These are phyloP conservation scores for Hydrophis major DNA, from an alignment of 2,797 vertebrate species.

Conservation along the genomic window DNA sequence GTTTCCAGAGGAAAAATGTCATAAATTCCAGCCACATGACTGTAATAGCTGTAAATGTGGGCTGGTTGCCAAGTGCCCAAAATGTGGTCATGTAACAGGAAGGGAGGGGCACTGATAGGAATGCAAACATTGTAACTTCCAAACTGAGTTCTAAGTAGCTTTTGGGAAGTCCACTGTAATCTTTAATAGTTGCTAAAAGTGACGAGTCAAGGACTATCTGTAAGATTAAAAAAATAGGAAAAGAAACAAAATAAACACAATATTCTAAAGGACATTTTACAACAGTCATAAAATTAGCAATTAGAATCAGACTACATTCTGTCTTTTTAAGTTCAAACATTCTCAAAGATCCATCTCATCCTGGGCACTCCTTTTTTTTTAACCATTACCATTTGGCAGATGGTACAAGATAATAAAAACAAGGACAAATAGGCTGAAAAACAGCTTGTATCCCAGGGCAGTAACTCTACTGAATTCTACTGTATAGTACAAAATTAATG, in stretches of 20 bases:
- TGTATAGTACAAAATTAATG: no score
- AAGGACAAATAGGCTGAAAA: no score
- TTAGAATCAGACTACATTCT: background rate
- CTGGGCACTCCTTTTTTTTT: background rate
- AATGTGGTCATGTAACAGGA: no score
- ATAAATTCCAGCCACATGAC: background rate
- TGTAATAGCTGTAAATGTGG: background rate
- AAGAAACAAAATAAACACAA: background rate
- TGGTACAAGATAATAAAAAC: no score
- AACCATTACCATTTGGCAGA: no score
- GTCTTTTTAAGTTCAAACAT: background rate
- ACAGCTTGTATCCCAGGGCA: no score
- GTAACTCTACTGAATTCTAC: no score
- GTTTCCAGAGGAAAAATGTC: background rate
- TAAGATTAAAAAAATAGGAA: background rate
- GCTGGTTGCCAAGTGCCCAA: no score
- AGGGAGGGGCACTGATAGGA: background rate
- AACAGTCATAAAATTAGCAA: background rate
- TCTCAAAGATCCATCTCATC: no score
- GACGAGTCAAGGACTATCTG: background rate
- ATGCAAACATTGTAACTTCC: background rate
- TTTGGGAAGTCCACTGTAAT: background rate
- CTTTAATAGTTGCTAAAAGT: no score
- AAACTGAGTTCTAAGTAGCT: background rate
- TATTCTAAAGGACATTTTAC: background rate